Conservation (phyloP, 2,888 invertebrate genomes). For the Polyommatus iphigenia region DNA sequence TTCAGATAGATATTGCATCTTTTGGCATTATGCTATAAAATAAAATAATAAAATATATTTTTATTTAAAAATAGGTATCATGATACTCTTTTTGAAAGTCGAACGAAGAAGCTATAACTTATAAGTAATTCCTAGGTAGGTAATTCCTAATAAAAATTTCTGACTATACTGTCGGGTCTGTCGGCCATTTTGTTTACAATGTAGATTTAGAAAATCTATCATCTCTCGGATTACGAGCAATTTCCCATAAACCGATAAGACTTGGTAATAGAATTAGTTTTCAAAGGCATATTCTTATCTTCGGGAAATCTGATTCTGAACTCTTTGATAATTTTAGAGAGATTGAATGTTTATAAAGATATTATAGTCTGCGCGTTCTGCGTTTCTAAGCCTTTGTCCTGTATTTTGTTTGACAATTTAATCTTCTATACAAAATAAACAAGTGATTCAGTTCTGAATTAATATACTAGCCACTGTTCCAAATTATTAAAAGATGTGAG, state of each 20-base stretch:
- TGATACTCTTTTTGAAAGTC: no score
- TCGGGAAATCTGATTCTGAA: not conserved
- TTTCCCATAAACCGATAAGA: slow-evolving; percentile 1
- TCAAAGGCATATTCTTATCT: slow-evolving; percentile 11
- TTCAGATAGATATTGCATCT: no score
- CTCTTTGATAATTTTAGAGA: slow-evolving; percentile 2
- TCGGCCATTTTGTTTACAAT: not conserved
- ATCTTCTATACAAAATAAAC: no score
- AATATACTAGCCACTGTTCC: no score
- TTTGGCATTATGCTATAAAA: no score
- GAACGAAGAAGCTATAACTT: no score
- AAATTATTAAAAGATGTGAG: no score
- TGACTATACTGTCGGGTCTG: not conserved
- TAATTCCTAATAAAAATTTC: no score
- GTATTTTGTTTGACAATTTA: not conserved
- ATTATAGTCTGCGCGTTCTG: not conserved
- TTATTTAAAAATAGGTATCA: no score
- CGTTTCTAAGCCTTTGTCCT: not conserved
- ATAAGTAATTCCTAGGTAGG: no score
- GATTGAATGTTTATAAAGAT: not conserved
- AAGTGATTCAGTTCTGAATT: no score
- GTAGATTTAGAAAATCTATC: not conserved
- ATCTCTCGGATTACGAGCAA: not conserved
- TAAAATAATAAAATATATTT: no score
- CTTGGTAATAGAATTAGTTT: slow-evolving; percentile 6